Evolutionary conservation across 2,113 vertebrate species (phyloP).

Genomic region (Rafetus swinhoei): DNA sequence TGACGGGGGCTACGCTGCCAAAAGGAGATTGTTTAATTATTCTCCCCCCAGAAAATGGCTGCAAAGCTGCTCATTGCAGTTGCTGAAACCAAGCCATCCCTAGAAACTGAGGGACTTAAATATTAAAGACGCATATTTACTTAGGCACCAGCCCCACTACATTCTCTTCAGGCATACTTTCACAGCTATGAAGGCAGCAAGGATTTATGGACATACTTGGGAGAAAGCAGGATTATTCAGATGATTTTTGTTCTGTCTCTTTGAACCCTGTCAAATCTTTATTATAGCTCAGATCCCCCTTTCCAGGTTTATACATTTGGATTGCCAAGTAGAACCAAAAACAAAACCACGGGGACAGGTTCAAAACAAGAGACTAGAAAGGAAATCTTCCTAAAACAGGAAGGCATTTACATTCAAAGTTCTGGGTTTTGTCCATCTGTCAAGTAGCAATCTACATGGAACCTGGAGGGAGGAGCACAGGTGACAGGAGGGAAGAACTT

Average conservation of each 20-base stretch:
- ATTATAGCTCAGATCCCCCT: neutral
- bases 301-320: neutral
- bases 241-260: neutral
- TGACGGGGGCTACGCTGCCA: neutral
- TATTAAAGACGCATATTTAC: conserved; percentile 53
- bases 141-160: conserved; percentile 37
- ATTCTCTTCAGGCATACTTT: conserved; percentile 17
- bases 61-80: conserved; percentile 44
- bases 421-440: neutral
- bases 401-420: neutral
- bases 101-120: conserved; percentile 33
- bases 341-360: neutral
- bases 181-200: neutral
- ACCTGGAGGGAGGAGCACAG: neutral
- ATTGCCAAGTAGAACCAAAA: neutral
- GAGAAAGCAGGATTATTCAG: neutral
- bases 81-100: conserved; percentile 46
- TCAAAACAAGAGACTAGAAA: neutral
- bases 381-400: neutral
- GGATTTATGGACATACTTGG: neutral
- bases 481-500: neutral
- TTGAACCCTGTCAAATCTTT: neutral
- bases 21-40: conserved; percentile 65
- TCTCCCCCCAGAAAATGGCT: conserved; percentile 36
- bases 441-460: neutral